Percentiles rank a stretch among this genome's conserved stretches.
Evolutionary conservation across 2,888 invertebrate genomes (phyloP).

Genomic region (Metacarcinus magister): DNA sequence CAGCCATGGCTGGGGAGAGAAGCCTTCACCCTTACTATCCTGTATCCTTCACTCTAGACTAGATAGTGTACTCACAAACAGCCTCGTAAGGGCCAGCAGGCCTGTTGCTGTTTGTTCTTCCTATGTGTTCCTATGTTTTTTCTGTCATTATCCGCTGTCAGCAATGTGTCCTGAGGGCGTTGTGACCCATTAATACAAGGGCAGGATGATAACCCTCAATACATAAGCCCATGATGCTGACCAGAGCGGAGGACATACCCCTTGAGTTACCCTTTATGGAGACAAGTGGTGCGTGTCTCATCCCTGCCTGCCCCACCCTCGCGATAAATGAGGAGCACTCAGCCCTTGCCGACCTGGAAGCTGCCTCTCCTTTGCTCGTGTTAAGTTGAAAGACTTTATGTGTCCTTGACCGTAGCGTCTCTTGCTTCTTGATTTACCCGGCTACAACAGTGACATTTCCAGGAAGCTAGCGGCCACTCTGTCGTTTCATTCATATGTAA

Average conservation of each 20-base stretch:
- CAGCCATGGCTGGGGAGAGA: too few species aligned
- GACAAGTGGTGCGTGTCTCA: slow-evolving; percentile 18
- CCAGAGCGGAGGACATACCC: neutral
- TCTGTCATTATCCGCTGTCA: neutral
- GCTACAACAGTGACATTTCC: neutral
- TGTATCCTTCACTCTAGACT: too few species aligned
- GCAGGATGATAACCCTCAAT: neutral
- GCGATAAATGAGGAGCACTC: slow-evolving; percentile 16
- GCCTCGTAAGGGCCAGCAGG: too few species aligned
- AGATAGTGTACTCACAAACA: too few species aligned
- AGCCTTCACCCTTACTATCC: too few species aligned
- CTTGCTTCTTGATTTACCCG: neutral
- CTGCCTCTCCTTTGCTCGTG: neutral
- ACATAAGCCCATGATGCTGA: neutral
- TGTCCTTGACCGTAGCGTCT: neutral
- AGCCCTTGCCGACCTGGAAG: neutral
- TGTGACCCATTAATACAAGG: neutral
- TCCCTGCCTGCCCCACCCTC: neutral
- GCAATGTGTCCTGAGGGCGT: neutral
- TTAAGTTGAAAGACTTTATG: neutral
- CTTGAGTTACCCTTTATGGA: neutral
- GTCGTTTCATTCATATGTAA: neutral
- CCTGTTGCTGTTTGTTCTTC: too few species aligned
- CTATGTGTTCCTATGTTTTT: too few species aligned
- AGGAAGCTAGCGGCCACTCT: neutral